These are phyloP conservation scores for Panurus biarmicus DNA, from an alignment of 2,113 vertebrate species.

Conservation along the genomic window DNA sequence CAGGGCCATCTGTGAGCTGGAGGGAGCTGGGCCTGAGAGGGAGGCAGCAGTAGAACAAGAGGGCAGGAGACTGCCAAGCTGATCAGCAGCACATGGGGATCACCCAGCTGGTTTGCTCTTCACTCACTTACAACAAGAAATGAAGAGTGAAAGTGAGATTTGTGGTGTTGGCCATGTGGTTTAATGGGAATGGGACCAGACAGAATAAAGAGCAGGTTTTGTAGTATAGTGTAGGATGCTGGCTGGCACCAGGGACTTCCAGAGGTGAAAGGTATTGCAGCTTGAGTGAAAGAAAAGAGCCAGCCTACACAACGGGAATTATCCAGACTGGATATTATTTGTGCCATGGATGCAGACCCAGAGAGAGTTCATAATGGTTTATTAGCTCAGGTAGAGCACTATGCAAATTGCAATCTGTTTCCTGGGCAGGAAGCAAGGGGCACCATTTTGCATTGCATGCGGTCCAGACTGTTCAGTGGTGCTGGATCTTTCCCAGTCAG, in stretches of 20 bases:
- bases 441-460: background rate
- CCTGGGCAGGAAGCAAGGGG: background rate
- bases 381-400: background rate
- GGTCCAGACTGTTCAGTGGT: background rate
- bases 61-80: background rate
- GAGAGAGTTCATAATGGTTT: constrained; percentile 10
- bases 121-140: background rate
- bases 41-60: background rate
- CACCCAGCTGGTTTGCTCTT: background rate
- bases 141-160: background rate
- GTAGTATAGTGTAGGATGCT: background rate
- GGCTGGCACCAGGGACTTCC: background rate
- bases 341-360: background rate
- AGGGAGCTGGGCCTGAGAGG: background rate
- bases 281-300: background rate
- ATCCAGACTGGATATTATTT: background rate
- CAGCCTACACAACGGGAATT: background rate
- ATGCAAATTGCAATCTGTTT: constrained; percentile 25
- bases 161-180: background rate
- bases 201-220: background rate
- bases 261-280: background rate
- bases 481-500: background rate
- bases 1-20: background rate
- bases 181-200: background rate
- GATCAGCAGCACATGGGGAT: rapidly evolving